Percentiles rank a stretch among this genome's conserved stretches.
These are phyloP conservation scores for Darevskia nairensis DNA, from an alignment of 2,797 vertebrate genomes.

Conservation along the genomic window DNA sequence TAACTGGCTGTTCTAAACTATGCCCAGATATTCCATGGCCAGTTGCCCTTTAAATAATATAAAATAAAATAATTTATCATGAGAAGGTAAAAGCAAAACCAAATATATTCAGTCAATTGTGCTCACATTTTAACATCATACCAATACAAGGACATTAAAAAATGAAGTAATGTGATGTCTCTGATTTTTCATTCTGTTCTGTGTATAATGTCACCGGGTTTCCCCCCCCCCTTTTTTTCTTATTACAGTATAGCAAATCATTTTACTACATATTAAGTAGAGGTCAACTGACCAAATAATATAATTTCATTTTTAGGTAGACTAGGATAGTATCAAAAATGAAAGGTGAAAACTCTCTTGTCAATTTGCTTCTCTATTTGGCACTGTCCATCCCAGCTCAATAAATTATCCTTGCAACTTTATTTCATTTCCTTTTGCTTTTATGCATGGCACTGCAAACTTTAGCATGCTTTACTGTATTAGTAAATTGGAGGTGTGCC, in stretches of 20 bases:
- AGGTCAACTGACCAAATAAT: background rate
- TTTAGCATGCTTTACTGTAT: conserved; percentile 15
- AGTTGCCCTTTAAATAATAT: background rate
- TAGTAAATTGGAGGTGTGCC: conserved; percentile 13
- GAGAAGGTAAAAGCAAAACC: background rate
- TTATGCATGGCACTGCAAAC: background rate
- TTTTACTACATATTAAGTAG: background rate
- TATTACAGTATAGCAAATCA: background rate
- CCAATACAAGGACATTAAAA: background rate
- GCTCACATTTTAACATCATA: background rate
- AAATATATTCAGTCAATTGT: background rate
- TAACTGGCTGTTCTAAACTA: background rate
- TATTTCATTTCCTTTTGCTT: conserved; percentile 12
- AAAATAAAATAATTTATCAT: background rate
- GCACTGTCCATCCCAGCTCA: background rate
- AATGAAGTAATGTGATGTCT: background rate
- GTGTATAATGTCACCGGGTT: background rate
- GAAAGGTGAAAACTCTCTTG: background rate
- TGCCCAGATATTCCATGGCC: background rate
- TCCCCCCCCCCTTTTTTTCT: background rate
- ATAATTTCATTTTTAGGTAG: background rate
- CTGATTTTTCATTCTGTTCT: background rate
- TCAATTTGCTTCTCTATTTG: background rate
- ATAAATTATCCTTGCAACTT: background rate
- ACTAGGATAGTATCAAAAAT: background rate